Evolutionary conservation across 2,797 vertebrate genomes (phyloP).

Genomic region (Notoglanidium macrostoma): DNA sequence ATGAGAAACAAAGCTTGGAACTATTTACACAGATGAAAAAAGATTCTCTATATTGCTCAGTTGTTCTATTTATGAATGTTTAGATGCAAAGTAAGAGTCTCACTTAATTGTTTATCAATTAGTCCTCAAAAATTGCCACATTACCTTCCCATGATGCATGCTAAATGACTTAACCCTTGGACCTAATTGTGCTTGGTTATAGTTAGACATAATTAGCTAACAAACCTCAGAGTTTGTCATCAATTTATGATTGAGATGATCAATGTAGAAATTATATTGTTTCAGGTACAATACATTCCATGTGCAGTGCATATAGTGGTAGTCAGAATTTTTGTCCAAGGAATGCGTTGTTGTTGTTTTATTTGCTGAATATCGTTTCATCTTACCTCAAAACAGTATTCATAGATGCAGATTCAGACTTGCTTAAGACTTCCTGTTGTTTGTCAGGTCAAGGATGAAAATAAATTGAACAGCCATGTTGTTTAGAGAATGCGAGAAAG

Average conservation of each 20-base stretch:
- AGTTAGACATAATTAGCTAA: neutral
- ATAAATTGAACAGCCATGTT: slow-evolving; percentile 24
- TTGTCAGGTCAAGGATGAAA: slow-evolving; percentile 18
- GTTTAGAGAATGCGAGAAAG: slow-evolving; percentile 13
- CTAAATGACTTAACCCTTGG: neutral
- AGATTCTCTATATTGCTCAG: neutral
- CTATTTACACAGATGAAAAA: neutral
- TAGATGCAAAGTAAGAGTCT: neutral
- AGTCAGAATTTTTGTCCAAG: neutral
- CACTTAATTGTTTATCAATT: neutral
- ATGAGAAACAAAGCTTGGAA: neutral
- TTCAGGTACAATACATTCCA: neutral
- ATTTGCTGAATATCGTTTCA: neutral
- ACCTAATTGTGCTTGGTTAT: neutral
- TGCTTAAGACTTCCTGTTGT: slow-evolving; percentile 5
- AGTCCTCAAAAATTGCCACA: neutral
- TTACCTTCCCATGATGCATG: neutral
- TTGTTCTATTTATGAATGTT: neutral
- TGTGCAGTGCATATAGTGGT: neutral
- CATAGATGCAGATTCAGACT: slow-evolving; percentile 44
- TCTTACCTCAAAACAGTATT: neutral
- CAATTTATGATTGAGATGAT: neutral
- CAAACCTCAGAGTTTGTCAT: neutral
- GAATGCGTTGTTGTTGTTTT: neutral
- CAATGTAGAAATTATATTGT: neutral